These are phyloP conservation scores for Tigriopus californicus DNA, from an alignment of 2,888 invertebrate species.

Conservation along the genomic window DNA sequence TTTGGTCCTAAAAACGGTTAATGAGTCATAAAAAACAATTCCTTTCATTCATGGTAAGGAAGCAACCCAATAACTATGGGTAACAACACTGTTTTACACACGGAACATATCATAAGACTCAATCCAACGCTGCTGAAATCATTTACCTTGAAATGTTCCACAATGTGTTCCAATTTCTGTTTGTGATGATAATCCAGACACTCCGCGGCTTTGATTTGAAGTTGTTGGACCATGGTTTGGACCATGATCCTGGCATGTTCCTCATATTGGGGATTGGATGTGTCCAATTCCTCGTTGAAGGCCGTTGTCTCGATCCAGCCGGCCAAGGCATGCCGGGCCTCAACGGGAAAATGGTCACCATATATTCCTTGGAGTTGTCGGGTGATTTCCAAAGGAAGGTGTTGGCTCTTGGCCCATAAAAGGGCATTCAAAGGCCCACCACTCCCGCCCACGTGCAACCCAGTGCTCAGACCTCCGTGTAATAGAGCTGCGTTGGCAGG, in stretches of 20 bases:
- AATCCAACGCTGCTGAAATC: no score
- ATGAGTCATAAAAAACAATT: no score
- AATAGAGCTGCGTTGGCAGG: not conserved
- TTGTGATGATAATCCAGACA: conserved; percentile 5
- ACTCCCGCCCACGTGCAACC: not conserved
- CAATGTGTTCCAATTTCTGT: conserved; percentile 8
- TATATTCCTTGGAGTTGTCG: conserved; percentile 66
- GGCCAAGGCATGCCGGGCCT: conserved; percentile 77
- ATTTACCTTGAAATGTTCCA: conserved; percentile 9
- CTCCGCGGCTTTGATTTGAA: conserved; percentile 10
- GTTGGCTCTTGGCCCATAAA: conserved; percentile 65
- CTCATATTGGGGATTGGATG: conserved; percentile 35
- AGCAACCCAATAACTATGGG: no score
- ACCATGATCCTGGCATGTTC: conserved; percentile 38
- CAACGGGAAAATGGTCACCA: conserved; percentile 78
- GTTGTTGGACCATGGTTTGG: not conserved
- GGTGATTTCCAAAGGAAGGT: conserved; percentile 53
- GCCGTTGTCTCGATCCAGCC: conserved; percentile 53
- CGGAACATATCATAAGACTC: no score
- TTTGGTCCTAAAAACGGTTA: no score
- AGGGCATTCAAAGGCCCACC: not conserved
- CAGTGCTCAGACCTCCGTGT: not conserved
- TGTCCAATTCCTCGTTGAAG: conserved; percentile 35
- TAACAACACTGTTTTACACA: no score
- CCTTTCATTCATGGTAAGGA: no score